Percentiles rank a stretch among this genome's conserved stretches.
Conservation (phyloP, 1,140 invertebrate genomes). For the Meloidogyne hapla region DNA sequence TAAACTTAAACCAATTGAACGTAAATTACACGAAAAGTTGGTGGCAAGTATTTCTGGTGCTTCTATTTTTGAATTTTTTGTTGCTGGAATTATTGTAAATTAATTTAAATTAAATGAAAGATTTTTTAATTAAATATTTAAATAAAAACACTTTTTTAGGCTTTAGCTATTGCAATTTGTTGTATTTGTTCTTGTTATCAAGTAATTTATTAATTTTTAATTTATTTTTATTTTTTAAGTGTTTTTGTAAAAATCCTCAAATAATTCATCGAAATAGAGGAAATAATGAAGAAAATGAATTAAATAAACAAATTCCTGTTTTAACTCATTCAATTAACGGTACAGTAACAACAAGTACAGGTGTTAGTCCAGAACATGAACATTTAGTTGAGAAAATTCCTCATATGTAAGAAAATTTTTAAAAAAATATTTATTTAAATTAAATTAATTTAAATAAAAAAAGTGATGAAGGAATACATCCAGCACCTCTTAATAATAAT, state of each 20-base stretch:
- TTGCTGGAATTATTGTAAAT: constrained; percentile 12
- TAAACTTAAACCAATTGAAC: constrained; percentile 12
- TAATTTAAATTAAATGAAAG: too few species aligned
- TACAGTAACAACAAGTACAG: neutral
- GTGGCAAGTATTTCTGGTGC: neutral
- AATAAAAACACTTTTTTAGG: neutral
- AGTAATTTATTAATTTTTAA: neutral
- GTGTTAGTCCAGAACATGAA: neutral
- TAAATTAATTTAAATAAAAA: constrained; percentile 11
- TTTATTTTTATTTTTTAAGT: neutral
- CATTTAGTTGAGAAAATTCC: neutral
- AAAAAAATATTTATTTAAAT: neutral
- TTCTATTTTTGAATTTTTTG: constrained; percentile 18
- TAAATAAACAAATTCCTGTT: neutral
- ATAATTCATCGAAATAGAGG: neutral
- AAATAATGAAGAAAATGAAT: neutral
- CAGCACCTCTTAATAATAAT: constrained; percentile 13
- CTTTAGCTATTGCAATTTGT: neutral
- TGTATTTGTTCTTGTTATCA: neutral
- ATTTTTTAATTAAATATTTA: neutral
- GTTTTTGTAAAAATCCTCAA: constrained; percentile 1
- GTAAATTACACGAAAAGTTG: constrained; percentile 22
- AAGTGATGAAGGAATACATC: constrained; percentile 21
- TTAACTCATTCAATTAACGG: neutral
- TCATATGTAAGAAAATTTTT: neutral